phyloP scores from a whole-genome alignment of 2,888 invertebrate genomes.

The Chironomus riparius region DNA sequence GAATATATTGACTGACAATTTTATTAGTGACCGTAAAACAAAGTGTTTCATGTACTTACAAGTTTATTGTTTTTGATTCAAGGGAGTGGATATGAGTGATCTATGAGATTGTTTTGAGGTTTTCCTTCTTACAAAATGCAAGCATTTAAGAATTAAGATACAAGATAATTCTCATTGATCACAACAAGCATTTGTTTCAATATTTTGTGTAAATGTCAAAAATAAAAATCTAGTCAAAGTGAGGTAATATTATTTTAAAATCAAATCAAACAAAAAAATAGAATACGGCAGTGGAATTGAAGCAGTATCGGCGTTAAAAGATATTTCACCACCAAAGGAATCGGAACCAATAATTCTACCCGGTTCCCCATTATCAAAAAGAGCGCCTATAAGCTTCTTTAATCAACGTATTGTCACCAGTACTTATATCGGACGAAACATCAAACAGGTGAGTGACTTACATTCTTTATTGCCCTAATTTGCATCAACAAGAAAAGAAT shows the following conservation, averaged over 20 bases:
- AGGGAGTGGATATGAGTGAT: no score
- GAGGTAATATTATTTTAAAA: neutral
- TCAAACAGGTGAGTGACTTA: conserved; percentile 10
- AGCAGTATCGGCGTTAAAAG: conserved; percentile 10
- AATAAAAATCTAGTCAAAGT: neutral
- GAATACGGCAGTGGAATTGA: conserved; percentile 12
- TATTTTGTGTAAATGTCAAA: neutral
- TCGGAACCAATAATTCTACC: neutral
- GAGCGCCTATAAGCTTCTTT: neutral
- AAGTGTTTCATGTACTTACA: no score
- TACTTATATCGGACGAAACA: conserved; percentile 16
- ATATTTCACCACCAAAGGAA: conserved; percentile 11
- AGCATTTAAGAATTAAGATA: no score
- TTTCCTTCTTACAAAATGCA: no score
- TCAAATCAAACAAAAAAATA: neutral
- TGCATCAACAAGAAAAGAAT: no score
- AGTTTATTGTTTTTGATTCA: no score
- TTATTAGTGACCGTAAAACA: no score
- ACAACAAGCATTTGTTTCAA: neutral
- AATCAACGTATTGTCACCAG: conserved; percentile 14
- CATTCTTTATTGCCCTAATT: neutral
- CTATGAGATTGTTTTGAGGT: no score
- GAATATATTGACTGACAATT: no score
- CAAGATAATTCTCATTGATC: no score
- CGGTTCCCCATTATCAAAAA: neutral